Conservation (phyloP, 2,113 vertebrate species). For the Lycaon pictus region DNA sequence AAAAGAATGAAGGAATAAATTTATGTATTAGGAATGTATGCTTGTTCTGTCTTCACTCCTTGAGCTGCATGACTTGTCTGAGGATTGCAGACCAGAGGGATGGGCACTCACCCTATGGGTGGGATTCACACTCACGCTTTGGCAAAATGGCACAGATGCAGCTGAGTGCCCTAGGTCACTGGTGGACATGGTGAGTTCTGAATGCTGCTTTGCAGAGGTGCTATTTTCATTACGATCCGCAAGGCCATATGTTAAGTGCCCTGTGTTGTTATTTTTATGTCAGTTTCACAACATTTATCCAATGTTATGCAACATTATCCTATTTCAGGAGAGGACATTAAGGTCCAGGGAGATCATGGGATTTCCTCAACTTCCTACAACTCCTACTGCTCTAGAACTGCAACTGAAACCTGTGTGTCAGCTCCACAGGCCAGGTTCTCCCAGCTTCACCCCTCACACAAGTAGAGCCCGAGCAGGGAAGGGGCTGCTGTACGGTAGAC, state of each 20-base stretch:
- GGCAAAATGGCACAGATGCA: background rate
- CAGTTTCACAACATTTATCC: background rate
- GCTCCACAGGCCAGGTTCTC: too few relatives aligned
- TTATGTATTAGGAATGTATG: background rate
- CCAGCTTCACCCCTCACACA: accelerated
- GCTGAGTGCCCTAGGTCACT: too few relatives aligned
- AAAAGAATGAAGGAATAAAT: background rate
- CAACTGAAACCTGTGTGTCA: background rate
- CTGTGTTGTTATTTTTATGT: background rate
- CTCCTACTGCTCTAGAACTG: background rate
- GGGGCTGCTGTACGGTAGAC: accelerated
- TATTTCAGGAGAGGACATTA: background rate
- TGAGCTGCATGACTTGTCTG: background rate
- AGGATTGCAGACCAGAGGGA: background rate
- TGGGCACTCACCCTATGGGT: accelerated
- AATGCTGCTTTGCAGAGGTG: background rate
- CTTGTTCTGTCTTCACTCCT: background rate
- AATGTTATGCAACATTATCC: background rate
- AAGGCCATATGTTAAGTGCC: background rate
- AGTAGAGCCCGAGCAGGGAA: background rate
- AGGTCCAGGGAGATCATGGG: background rate
- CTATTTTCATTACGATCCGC: background rate
- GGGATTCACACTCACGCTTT: accelerated
- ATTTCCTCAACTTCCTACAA: background rate
- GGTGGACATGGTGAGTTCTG: accelerated